Evolutionary conservation across 2,113 vertebrate species (phyloP).

Genomic region (Cryptotis parvus): DNA sequence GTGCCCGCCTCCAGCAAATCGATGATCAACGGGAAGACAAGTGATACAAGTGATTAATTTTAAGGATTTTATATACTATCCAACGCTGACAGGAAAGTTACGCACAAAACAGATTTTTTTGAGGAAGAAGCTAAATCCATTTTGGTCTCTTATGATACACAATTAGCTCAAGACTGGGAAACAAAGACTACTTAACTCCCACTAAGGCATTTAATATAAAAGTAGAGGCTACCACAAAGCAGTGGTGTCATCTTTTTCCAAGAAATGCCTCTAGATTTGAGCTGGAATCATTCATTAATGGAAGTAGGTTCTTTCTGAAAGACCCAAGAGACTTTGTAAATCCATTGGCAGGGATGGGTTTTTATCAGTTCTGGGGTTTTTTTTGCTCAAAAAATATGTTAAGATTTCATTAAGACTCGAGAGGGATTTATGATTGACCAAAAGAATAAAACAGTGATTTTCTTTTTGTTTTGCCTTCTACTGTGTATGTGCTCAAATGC

Average conservation of each 20-base stretch:
- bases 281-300: neutral
- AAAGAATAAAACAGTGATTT: neutral
- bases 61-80: constrained; percentile 79
- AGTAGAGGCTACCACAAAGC: constrained; percentile 43
- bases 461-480: neutral
- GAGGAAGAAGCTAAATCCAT: constrained; percentile 11
- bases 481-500: neutral
- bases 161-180: constrained; percentile 62
- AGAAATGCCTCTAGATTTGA: neutral
- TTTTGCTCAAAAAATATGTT: neutral
- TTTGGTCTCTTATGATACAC: constrained; percentile 38
- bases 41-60: no score
- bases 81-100: constrained; percentile 69
- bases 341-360: neutral
- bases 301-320: neutral
- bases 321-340: neutral
- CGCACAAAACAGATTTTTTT: neutral
- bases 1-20: no score
- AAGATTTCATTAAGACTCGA: neutral
- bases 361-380: neutral
- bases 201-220: constrained; percentile 52
- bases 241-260: neutral
- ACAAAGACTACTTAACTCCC: constrained; percentile 64
- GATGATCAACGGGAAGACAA: no score
- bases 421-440: neutral